These are phyloP conservation scores for Paelopatides confundens DNA, from an alignment of 53 echinoderm and acorn worm genomes.

Conservation along the genomic window DNA sequence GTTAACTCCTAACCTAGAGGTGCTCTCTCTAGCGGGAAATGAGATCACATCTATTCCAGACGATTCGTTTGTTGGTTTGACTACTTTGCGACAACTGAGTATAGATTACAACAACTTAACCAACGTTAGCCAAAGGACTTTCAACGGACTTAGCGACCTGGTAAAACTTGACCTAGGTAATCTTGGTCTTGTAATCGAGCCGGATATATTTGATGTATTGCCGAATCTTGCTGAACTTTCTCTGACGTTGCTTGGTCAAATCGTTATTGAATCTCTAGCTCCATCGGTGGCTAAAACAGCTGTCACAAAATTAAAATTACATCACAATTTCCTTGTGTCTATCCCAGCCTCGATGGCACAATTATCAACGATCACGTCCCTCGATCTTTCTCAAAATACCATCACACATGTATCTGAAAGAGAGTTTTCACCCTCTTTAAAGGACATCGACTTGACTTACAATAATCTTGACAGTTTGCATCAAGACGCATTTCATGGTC, in stretches of 20 bases:
- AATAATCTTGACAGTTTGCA: not conserved
- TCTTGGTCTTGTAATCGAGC: not conserved
- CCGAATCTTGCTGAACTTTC: conserved; percentile 27
- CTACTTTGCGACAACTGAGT: not conserved
- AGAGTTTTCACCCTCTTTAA: not conserved
- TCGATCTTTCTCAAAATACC: conserved; percentile 22
- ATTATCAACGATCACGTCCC: not conserved
- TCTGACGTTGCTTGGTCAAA: conserved; percentile 13
- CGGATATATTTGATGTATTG: not conserved
- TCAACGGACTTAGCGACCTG: not conserved
- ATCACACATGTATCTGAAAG: not conserved
- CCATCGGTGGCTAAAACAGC: not conserved
- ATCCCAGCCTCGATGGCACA: conserved; percentile 19
- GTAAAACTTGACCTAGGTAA: conserved; percentile 20
- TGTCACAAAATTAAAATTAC: conserved; percentile 8
- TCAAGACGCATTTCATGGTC: not conserved
- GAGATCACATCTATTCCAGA: not conserved
- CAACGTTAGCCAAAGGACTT: not conserved
- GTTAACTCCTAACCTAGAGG: not conserved
- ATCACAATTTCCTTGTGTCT: conserved; percentile 24
- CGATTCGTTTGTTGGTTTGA: not conserved
- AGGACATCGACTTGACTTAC: not conserved
- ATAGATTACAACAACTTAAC: conserved; percentile 10
- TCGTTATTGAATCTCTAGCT: conserved; percentile 21
- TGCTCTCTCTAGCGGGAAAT: conserved; percentile 1